Percentiles rank a stretch among this genome's conserved stretches.
These are phyloP conservation scores for Sarcophaga variegata DNA, from an alignment of 2,888 invertebrate species.

Conservation along the genomic window DNA sequence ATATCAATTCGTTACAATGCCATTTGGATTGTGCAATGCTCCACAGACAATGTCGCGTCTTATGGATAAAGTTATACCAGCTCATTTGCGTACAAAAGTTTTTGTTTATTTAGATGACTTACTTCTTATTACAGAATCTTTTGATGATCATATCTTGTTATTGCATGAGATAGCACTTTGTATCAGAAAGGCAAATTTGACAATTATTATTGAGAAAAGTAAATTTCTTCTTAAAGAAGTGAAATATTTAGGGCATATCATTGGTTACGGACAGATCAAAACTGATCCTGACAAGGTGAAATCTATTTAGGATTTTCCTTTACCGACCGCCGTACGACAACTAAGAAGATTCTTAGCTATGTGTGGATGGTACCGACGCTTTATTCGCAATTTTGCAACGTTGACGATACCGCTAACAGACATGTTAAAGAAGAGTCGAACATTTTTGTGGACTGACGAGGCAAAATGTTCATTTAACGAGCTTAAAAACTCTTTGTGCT, in stretches of 20 bases:
- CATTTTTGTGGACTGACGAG: slow-evolving; percentile 4
- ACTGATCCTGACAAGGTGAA: slow-evolving; percentile 53
- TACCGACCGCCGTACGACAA: slow-evolving; percentile 38
- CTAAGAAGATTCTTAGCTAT: slow-evolving; percentile 48
- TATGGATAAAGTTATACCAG: too few species aligned
- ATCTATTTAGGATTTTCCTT: slow-evolving; percentile 24
- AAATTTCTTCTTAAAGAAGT: too few species aligned
- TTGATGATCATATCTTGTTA: slow-evolving; percentile 36
- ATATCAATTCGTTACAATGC: slow-evolving; percentile 33
- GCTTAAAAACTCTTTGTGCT: neutral
- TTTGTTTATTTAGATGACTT: slow-evolving; percentile 47
- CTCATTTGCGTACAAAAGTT: slow-evolving; percentile 2
- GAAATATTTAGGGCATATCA: too few species aligned
- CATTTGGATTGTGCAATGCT: neutral
- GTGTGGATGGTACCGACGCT: slow-evolving; percentile 22
- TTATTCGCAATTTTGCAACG: slow-evolving; percentile 8
- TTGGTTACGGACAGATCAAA: neutral
- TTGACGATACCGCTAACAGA: neutral
- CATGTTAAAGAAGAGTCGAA: neutral
- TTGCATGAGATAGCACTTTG: slow-evolving; percentile 7
- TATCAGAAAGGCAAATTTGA: neutral
- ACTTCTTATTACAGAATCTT: slow-evolving; percentile 36
- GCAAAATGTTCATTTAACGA: slow-evolving; percentile 10
- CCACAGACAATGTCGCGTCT: too few species aligned
- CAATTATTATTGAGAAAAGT: neutral